These are phyloP conservation scores for Aphodius granarius DNA, from an alignment of 2,888 invertebrate genomes.

Conservation along the genomic window DNA sequence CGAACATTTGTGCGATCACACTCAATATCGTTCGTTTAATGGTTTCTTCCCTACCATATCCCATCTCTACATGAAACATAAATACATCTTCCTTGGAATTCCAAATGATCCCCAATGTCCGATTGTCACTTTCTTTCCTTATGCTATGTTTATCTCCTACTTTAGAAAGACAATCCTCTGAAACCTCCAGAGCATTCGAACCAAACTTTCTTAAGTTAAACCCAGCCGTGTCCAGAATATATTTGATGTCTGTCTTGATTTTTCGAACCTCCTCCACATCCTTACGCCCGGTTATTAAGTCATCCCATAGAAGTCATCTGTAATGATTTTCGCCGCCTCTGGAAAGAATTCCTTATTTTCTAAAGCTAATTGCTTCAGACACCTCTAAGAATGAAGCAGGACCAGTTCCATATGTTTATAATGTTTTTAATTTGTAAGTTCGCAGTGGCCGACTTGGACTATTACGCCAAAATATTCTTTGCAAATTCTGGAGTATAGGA, in stretches of 20 bases:
- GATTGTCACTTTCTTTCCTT: background rate
- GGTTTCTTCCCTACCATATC: background rate
- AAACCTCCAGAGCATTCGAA: background rate
- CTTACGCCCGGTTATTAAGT: background rate
- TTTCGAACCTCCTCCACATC: background rate
- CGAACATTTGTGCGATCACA: slow-evolving; percentile 4
- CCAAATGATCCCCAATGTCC: background rate
- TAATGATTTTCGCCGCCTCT: background rate
- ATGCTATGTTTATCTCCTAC: background rate
- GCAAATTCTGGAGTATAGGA: slow-evolving; percentile 16
- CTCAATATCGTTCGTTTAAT: background rate
- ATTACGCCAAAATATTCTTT: slow-evolving; percentile 26
- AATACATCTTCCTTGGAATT: background rate
- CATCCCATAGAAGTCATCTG: slow-evolving; percentile 5
- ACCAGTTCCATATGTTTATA: slow-evolving; percentile 35
- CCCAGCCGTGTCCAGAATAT: background rate
- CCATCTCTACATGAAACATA: background rate
- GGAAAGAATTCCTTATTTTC: background rate
- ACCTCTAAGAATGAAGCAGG: slow-evolving; percentile 31
- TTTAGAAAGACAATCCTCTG: background rate
- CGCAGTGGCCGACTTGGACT: slow-evolving; percentile 19
- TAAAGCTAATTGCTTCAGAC: background rate
- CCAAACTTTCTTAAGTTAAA: slow-evolving; percentile 6
- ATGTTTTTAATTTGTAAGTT: slow-evolving; percentile 28
- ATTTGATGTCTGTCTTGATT: background rate